A percentile compares a stretch with the other conserved stretches of the same genome.
Conservation (phyloP, 2,888 invertebrate genomes). For the Archaeoteleia sp. region DNA sequence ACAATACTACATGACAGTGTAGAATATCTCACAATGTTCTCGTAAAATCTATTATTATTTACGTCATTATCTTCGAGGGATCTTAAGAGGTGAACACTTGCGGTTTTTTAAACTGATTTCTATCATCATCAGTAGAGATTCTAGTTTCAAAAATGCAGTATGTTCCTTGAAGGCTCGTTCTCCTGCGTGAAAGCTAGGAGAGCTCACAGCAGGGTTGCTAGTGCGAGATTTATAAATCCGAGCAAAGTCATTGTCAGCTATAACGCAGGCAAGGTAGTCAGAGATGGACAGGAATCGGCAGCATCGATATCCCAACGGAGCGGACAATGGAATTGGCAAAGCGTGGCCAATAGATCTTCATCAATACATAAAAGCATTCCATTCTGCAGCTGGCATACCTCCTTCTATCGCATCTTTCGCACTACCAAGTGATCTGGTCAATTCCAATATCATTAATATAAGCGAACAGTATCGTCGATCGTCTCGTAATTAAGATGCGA, state of each 20-base stretch:
- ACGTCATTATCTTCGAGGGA: constrained; percentile 13
- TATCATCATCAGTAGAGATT: constrained; percentile 20
- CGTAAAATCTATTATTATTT: constrained; percentile 6
- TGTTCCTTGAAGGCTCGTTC: constrained; percentile 1
- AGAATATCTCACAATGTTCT: neutral
- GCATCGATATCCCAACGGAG: constrained; percentile 39
- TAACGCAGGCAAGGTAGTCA: constrained; percentile 34
- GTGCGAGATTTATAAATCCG: constrained; percentile 41
- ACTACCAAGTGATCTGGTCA: constrained; percentile 13
- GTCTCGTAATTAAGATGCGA: constrained; percentile 40
- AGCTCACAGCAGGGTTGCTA: constrained; percentile 41
- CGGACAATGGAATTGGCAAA: constrained; percentile 52
- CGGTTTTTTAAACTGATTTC: constrained; percentile 30
- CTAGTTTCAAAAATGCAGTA: constrained; percentile 14
- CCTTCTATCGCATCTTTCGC: constrained; percentile 34
- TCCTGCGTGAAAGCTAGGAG: constrained; percentile 6
- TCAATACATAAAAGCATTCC: constrained; percentile 54
- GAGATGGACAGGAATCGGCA: constrained; percentile 43
- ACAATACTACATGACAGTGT: neutral
- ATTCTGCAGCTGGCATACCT: constrained; percentile 47
- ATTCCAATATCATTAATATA: constrained; percentile 31
- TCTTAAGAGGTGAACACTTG: constrained; percentile 11
- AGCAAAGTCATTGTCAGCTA: constrained; percentile 50
- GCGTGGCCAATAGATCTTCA: constrained; percentile 51
- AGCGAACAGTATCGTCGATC: too few relatives aligned